Percentiles rank a stretch among this genome's conserved stretches.
Evolutionary conservation across 2,797 vertebrate species (phyloP).

Genomic region (Salmo trutta): DNA sequence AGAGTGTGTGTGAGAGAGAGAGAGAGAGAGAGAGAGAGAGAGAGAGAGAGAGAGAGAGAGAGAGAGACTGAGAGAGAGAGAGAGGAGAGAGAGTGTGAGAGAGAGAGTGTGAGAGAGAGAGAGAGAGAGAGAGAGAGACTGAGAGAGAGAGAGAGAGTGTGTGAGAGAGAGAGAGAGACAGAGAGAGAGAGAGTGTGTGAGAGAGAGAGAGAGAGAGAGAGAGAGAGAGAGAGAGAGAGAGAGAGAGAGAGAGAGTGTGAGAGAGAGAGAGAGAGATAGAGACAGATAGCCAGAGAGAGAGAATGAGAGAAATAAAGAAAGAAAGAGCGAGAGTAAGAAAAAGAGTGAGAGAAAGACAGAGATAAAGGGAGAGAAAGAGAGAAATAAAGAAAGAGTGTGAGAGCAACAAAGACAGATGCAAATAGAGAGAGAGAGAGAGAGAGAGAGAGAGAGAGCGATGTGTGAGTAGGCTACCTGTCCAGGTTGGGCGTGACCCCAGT

Average conservation of each 20-base stretch:
- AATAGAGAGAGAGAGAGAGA: neutral
- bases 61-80: neutral
- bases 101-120: too few relatives aligned
- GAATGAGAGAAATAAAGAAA: neutral
- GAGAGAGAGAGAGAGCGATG: neutral
- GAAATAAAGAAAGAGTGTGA: neutral
- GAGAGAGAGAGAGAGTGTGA: neutral
- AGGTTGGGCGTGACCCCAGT: slow-evolving; percentile 74
- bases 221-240: neutral
- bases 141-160: neutral
- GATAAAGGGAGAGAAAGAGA: neutral
- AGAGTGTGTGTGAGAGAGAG: too few relatives aligned
- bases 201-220: neutral
- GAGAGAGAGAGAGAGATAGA: neutral
- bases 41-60: neutral
- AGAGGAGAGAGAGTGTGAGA: neutral
- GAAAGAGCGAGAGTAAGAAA: neutral
- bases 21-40: neutral
- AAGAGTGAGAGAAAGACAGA: neutral
- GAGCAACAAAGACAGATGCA: neutral
- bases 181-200: neutral
- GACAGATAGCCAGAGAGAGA: neutral
- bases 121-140: neutral
- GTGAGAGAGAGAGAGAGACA: slow-evolving; percentile 24
- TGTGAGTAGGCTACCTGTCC: slow-evolving; percentile 65